Conservation (phyloP, 2,113 vertebrate genomes). For the Mobula hypostoma region DNA sequence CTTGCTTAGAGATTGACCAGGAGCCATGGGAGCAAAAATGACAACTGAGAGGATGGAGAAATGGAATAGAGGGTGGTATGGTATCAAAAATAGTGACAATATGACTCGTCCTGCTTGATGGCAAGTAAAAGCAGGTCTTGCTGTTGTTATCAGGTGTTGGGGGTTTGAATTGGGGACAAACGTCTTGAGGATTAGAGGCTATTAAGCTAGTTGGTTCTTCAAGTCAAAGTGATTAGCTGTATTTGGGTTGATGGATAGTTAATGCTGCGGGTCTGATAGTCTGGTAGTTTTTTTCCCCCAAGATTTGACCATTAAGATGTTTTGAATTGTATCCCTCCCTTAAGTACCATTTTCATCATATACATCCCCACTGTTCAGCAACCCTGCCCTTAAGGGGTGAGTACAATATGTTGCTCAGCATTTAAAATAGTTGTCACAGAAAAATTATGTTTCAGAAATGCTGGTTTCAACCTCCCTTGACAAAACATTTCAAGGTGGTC, state of each 20-base stretch:
- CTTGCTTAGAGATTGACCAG: not conserved
- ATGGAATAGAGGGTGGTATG: too few relatives aligned
- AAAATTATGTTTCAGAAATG: not conserved
- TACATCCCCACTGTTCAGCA: not conserved
- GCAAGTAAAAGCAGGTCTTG: not conserved
- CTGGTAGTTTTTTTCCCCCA: not conserved
- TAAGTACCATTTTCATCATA: not conserved
- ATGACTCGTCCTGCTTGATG: not conserved
- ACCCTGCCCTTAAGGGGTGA: not conserved
- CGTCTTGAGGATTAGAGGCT: too few relatives aligned
- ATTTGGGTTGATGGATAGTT: not conserved
- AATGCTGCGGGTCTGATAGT: not conserved
- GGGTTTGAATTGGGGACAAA: not conserved
- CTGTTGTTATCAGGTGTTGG: not conserved
- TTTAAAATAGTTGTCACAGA: not conserved
- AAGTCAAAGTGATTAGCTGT: not conserved
- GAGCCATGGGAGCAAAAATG: not conserved
- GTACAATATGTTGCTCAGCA: not conserved
- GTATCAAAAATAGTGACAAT: not conserved
- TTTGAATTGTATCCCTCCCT: not conserved
- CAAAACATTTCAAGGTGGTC: too few relatives aligned
- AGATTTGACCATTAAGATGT: not conserved
- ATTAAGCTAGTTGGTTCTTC: not conserved
- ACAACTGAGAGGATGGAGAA: not conserved
- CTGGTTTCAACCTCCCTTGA: not conserved